Conservation (phyloP, 1,140 invertebrate genomes). For the Microplitis demolitor region DNA sequence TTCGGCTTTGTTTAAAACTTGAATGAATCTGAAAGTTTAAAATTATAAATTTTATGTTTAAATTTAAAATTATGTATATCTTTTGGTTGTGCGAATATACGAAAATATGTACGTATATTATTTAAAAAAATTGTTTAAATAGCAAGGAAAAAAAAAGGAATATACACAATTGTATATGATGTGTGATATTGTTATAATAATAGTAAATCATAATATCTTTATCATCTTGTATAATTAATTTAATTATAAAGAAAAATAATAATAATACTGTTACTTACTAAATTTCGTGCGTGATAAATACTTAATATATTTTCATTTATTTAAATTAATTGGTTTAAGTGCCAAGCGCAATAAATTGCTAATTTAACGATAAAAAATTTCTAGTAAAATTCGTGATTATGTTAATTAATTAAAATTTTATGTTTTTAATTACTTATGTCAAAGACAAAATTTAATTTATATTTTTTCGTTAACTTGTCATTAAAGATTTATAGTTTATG, state of each 20-base stretch:
- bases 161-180: neutral
- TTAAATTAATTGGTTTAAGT: neutral
- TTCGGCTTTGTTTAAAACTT: conserved; percentile 8
- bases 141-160: conserved; percentile 14
- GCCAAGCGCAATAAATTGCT: neutral
- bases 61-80: conserved; percentile 3
- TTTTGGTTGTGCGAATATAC: neutral
- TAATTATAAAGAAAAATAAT: conserved; percentile 3
- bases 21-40: neutral
- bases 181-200: neutral
- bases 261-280: neutral
- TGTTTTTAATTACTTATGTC: neutral
- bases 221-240: conserved; percentile 9
- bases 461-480: neutral
- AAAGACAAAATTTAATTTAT: neutral
- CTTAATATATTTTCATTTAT: conserved; percentile 24
- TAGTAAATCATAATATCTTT: neutral
- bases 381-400: conserved; percentile 5
- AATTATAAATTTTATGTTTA: conserved; percentile 8
- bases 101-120: neutral
- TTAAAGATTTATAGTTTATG: conserved; percentile 4
- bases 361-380: neutral
- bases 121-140: neutral
- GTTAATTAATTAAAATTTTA: no score
- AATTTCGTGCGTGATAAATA: conserved; percentile 22